phyloP scores from a whole-genome alignment of 2,797 vertebrate genomes.

The Sphenodon punctatus region DNA sequence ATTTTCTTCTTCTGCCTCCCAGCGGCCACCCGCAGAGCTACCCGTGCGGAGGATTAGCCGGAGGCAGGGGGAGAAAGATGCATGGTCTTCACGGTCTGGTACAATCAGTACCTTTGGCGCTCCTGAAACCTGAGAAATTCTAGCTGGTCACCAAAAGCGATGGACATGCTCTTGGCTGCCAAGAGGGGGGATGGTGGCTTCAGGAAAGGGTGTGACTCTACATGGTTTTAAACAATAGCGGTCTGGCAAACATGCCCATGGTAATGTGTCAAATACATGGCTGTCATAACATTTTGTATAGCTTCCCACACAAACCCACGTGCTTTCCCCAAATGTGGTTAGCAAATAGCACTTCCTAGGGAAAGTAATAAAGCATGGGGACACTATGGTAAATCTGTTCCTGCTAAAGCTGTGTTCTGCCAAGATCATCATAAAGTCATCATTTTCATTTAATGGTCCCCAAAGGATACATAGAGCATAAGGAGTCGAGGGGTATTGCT shows the following conservation, averaged over 20 bases:
- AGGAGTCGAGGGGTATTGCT: conserved; percentile 84
- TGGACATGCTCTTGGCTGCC: background rate
- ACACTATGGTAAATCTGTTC: background rate
- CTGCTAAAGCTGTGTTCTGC: background rate
- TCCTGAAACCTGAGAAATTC: background rate
- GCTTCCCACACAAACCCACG: no score
- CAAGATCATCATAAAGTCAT: background rate
- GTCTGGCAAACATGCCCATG: background rate
- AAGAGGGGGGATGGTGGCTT: background rate
- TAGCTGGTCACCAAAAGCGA: background rate
- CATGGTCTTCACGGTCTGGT: no score
- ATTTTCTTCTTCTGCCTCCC: no score
- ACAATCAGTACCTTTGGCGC: background rate
- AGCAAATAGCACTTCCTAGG: background rate
- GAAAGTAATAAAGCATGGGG: background rate
- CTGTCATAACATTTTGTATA: background rate
- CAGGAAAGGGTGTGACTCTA: background rate
- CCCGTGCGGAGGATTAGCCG: no score
- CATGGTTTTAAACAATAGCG: background rate
- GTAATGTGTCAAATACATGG: background rate
- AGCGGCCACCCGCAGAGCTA: no score
- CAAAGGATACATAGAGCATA: conserved; percentile 94
- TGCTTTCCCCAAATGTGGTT: background rate
- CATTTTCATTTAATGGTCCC: background rate
- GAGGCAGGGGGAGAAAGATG: no score